Evolutionary conservation across 2,888 invertebrate genomes (phyloP).

Genomic region (Ptychoptera contaminata): DNA sequence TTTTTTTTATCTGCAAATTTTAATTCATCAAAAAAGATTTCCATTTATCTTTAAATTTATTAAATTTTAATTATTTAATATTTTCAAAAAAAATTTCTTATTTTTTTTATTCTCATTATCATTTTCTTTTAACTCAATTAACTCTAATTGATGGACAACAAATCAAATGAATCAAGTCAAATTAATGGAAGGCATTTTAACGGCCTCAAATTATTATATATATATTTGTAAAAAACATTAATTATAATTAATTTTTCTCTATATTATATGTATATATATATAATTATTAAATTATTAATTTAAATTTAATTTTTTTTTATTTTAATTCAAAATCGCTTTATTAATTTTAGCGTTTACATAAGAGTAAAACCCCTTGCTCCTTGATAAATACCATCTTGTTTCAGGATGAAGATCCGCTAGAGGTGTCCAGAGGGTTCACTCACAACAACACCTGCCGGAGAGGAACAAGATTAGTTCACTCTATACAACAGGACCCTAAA

Average conservation of each 20-base stretch:
- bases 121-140: slow-evolving; percentile 1
- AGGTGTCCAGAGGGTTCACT: slow-evolving; percentile 14
- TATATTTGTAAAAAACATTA: too few species aligned
- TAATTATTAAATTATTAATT: too few species aligned
- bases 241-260: too few species aligned
- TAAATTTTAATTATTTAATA: neutral
- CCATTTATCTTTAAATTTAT: neutral
- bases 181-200: slow-evolving; percentile 2
- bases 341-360: slow-evolving; percentile 3
- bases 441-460: slow-evolving; percentile 33
- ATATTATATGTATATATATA: too few species aligned
- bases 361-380: slow-evolving; percentile 7
- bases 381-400: slow-evolving; percentile 19
- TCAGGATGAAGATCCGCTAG: slow-evolving; percentile 5
- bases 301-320: too few species aligned
- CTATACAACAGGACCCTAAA: slow-evolving; percentile 32
- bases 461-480: slow-evolving; percentile 36
- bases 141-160: slow-evolving; percentile 1
- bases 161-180: slow-evolving; percentile 1
- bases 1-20: slow-evolving; percentile 3
- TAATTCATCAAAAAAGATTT: neutral
- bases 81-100: neutral
- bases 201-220: slow-evolving; percentile 3
- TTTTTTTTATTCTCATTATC: too few species aligned
- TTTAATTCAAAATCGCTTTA: too few species aligned